Evolutionary conservation across 2,888 invertebrate genomes (phyloP), one percentile per base, ranked within the genome.

Genomic region (Perizoma affinitatum): DNA sequence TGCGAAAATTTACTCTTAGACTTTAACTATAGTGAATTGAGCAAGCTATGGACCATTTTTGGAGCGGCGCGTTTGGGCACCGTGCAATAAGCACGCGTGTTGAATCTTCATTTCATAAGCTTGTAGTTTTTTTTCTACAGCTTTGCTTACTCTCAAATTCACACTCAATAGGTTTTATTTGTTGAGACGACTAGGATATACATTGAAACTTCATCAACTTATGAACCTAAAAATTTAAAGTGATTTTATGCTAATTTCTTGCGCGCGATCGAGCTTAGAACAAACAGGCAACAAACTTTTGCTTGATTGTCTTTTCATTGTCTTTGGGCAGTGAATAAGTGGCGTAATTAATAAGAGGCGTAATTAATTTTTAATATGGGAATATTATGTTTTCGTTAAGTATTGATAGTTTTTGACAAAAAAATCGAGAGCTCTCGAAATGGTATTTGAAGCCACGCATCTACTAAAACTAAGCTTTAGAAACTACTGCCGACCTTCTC

Each of bases 31-130:
- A 42, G 42, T 22, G 35, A 54, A 40, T 48, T 22, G 48, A 46
- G 48, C n/a, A 42, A 4, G 41, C 33, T 38, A 4, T 46, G 46
- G 46, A 58, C 48, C 58, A 52, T 58, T 52, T 58, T 45, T 47
- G 45, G 51, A 36, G 44, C 7, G 43, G 47, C 33, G 52, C 70
- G 73, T 83, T 83, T 83, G 79, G 84, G 74, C 87, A 88, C 78
- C 79, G 78, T 76, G 84, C 42, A 63, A 74, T 84, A 83, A 83
- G 84, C 82, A 79, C 72, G 86, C 83, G 86, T 86, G 79, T 76
- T 80, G 79, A 87, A 88, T 88, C 72, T 74, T 65, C 68, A 68
- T 77, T 77, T 77, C 66, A 70, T 76, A 77, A 75, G 80, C 76
- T 79, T 71, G 76, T 83, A 80, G 71, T 75, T 76, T 76, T 76